phyloP scores from a whole-genome alignment of 2,113 vertebrate species.

The Macquaria australasica region DNA sequence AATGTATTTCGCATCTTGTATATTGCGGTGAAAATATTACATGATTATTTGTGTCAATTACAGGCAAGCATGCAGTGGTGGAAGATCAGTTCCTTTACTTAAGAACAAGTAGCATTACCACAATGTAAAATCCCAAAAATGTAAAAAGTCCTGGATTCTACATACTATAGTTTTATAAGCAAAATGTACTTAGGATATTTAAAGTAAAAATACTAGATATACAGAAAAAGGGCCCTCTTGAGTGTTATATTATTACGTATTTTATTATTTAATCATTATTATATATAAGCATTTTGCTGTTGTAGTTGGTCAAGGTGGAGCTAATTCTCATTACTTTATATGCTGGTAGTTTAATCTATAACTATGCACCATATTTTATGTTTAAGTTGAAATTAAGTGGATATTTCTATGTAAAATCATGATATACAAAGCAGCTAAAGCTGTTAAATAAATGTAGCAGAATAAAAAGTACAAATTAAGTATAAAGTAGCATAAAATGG shows the following conservation, averaged over 20 bases:
- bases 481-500: neutral
- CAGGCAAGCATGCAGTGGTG: neutral
- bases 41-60: neutral
- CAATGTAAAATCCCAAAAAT: neutral
- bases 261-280: neutral
- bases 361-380: neutral
- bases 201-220: neutral
- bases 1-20: neutral
- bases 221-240: neutral
- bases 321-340: neutral
- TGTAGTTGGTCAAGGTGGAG: neutral
- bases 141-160: no score
- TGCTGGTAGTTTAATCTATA: neutral
- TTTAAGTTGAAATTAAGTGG: neutral
- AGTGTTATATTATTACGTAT: neutral
- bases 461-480: neutral
- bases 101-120: neutral
- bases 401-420: neutral
- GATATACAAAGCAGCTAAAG: no score
- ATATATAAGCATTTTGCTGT: neutral
- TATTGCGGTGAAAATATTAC: neutral
- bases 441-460: neutral
- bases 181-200: neutral
- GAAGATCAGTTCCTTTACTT: neutral
- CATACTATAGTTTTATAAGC: neutral